Evolutionary conservation across 2,113 vertebrate species (phyloP).

Genomic region (Rhynchopsitta pachyrhyncha): DNA sequence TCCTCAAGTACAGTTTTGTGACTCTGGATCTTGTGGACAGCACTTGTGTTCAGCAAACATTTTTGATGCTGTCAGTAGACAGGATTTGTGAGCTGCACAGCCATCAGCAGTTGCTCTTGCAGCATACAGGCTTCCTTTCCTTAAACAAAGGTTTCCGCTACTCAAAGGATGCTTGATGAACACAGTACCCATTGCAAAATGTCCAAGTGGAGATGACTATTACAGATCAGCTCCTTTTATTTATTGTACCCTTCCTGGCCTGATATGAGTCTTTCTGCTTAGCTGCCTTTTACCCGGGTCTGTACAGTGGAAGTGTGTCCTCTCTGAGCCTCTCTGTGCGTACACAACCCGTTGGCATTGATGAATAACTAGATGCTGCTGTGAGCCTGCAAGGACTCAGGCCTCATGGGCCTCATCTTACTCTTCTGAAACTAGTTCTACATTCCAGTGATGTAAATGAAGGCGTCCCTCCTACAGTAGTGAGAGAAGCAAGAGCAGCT

Average conservation of each 20-base stretch:
- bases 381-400: neutral
- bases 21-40: neutral
- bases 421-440: neutral
- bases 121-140: neutral
- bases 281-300: neutral
- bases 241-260: neutral
- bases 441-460: conserved; percentile 32
- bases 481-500: neutral
- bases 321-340: neutral
- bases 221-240: neutral
- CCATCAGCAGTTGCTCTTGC: neutral
- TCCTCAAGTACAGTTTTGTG: neutral
- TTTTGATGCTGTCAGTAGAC: neutral
- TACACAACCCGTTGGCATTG: neutral
- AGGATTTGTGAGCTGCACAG: neutral
- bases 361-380: neutral
- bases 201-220: neutral
- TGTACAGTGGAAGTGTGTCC: rapidly evolving
- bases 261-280: rapidly evolving
- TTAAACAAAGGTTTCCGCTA: rapidly evolving
- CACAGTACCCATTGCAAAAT: neutral
- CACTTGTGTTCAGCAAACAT: neutral
- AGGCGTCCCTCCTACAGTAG: neutral
- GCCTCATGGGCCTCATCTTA: neutral
- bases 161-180: neutral